Evolutionary conservation across 1,140 invertebrate genomes (phyloP), one percentile per base, ranked within the genome.

Genomic region (Hypsibius dujardini): DNA sequence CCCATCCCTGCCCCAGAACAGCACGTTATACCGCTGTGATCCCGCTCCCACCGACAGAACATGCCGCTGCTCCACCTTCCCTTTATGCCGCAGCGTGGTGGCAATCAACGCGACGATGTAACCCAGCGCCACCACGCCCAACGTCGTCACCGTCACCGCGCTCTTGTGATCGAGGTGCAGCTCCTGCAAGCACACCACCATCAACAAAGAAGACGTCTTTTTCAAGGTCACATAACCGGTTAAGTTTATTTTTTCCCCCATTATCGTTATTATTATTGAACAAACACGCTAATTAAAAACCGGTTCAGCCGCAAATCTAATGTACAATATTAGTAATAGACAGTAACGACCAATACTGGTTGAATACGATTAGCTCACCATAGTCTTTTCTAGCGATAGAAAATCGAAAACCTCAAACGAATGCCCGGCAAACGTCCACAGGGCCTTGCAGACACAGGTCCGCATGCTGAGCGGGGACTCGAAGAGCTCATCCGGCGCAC

Each of bases 351-450:
- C n/a, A 56, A 56, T 56, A 56, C 50, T 56, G n/a, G 7, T 56
- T 56, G 50, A 56, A 56, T 56, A 7, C 50, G 50, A 56, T 56
- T n/a, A 56, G n/a, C 50, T 56, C 45, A 67, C 62, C 62, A 67
- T 42, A 14, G 7, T 42, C 62, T 42, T 7, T 42, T 67, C 62
- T 42, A 67, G 7, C 7, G 42, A 14, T 3, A 14, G 42, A 67
- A 67, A 67, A 14, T 67, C 62, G 7, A 14, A 14, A 42, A 67
- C 3, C 3, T 67, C 7, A 67, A 67, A 67, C 7, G 45, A 42
- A 3, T 42, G 7, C 45, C 62, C 62, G 7, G 7, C 42, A 42
- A 67, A 67, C 3, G 7, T 14, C 7, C 12, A 7, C 62, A 67
- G 42, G 3, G 12, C 3, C 3, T 67, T 42, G 62, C 62, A 67